Evolutionary conservation across 1,140 invertebrate genomes (phyloP), one percentile per base, ranked within the genome.

Genomic region (Lasioglossum baleicum): DNA sequence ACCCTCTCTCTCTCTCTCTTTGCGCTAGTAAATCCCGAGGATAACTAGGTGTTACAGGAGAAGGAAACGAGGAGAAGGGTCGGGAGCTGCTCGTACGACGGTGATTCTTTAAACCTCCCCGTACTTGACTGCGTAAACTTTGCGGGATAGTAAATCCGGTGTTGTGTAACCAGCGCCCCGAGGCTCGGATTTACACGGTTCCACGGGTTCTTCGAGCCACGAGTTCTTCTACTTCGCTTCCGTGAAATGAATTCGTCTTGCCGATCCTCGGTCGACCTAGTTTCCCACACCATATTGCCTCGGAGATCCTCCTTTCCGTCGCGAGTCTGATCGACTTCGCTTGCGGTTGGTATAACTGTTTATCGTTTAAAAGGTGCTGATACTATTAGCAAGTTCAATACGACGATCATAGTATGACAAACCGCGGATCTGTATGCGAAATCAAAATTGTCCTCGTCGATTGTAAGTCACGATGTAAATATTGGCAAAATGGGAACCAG

Each of bases 21-120:
- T 60, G 56, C 26, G 80, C 51, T 42, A 72, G 75, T 80, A 77
- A 77, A 82, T 80, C 83, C 83, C 63, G 40, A 56, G 81, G 73
- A 66, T 68, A 53, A 70, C 75, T 51, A 64, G 79, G 78, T 75
- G 67, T 74, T 82, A 66, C 60, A 61, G 64, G 69, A 66, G 70
- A 73, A 73, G 76, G 48, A 79, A 58, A 79, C 70, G 75, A 64
- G 69, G 35, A 7, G 68, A 60, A 42, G 75, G 44, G 44, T 11
- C 51, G 26, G 40, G 75, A 48, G 44, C 53, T 60, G 69, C 31
- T 64, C 68, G 67, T 42, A 53, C 67, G 68, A 72, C 22, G 76
- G 70, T 73, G 76, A 79, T 79, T 79, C 76, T 79, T 79, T 79
- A 65, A 79, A 73, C 61, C 70, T 48, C 40, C 44, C 40, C 61